These are phyloP conservation scores for Microctenopoma steveboyesi DNA, from an alignment of 2,797 vertebrate species.

Conservation along the genomic window DNA sequence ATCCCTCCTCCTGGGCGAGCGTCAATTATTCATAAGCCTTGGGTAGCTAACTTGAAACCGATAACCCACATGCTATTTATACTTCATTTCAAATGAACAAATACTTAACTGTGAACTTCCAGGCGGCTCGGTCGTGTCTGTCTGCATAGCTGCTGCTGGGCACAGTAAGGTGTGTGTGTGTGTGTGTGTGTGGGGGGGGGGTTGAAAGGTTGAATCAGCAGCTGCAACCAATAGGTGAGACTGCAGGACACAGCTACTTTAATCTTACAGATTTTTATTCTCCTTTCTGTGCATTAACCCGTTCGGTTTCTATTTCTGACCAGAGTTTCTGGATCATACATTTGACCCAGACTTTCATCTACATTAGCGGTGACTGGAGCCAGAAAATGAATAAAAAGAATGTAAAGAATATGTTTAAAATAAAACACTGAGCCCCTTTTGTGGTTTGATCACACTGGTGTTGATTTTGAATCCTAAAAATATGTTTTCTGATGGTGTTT, in stretches of 20 bases:
- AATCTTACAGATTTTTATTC: too few relatives aligned
- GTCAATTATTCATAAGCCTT: conserved; percentile 81
- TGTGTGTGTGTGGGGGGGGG: not conserved
- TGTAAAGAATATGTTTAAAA: not conserved
- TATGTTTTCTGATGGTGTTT: not conserved
- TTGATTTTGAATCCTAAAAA: not conserved
- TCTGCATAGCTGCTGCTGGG: conserved; percentile 55
- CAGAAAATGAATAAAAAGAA: not conserved
- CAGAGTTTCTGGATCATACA: not conserved
- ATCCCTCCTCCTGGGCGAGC: conserved; percentile 54
- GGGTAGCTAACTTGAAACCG: conserved; percentile 80
- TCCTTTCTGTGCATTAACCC: too few relatives aligned
- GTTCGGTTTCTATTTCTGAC: too few relatives aligned
- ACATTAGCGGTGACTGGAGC: not conserved
- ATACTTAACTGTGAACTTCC: conserved; percentile 74
- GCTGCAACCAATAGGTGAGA: conserved; percentile 9
- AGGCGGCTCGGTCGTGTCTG: conserved; percentile 58
- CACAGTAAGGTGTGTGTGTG: not conserved
- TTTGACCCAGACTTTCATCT: not conserved
- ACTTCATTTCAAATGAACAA: conserved; percentile 81
- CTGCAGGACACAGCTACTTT: too few relatives aligned
- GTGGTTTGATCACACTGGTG: not conserved
- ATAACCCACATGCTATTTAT: conserved; percentile 85
- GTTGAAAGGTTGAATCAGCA: conserved; percentile 31
- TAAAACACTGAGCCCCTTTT: not conserved